Base-by-base conservation (phyloP, 2,797 vertebrate genomes). In the Threskiornis aethiopicus region DNA sequence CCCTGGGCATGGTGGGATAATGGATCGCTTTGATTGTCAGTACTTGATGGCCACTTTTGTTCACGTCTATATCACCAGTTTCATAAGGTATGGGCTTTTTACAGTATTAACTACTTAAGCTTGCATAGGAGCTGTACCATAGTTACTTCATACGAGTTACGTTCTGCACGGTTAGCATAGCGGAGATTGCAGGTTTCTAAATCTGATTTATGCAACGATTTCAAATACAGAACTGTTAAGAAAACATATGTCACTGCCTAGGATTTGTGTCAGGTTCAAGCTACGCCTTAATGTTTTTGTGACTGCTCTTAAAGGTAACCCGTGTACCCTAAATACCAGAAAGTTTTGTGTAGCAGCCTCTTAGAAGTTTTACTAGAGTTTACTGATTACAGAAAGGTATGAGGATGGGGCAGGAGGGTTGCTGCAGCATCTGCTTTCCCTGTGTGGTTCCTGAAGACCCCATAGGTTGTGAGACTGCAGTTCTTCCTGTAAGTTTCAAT, bases 21-120 rank as follows among this genome's bases (percentile, higher is more conserved):
- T 99, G 99, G 99, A 99, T 96, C 99, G 99, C 33, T 99, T 99
- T 76, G 99, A 99, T 87, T 99, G 99, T 91, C 99, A 99, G 98
- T 99, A 99, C 97, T 87, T 99, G 97, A 99, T 99, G 99, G 99
- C 99, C 65, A 99, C 99, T 15, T 99, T 99, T 94, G 99, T 99
- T 37, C 99, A 99, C 9, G 99, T 99, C 92, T 99, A 99, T 72
- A 99, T 99, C 46, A 98, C 98, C 90, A 99, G 99, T 97, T 99
- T 99, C 84, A 98, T 99, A 98, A 99, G 99, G 99, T 99, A 97
- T 84, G 94, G 52, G 41, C 24, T 58, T 87, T 37, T 67, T 49
- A 58, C 37, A 26, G 1, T 55, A 69, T 64, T 28, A 55, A 21
- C 39, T 75, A 4, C 35, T 71, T 51, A 19, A 33, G n/a, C 46